Evolutionary conservation across 1,140 invertebrate genomes (phyloP).

Genomic region (Anoplolepis gracilipes): DNA sequence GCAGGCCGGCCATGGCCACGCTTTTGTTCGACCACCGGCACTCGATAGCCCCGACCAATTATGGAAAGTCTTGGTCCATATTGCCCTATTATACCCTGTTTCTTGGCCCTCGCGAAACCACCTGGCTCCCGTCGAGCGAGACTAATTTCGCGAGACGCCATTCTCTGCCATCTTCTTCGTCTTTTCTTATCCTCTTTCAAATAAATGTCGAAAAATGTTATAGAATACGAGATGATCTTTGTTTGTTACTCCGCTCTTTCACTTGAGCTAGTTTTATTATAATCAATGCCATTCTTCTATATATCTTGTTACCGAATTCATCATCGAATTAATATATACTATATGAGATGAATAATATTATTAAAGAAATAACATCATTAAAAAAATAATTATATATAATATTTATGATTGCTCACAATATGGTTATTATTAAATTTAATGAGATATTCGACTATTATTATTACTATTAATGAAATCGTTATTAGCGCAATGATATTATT

Average conservation of each 20-base stretch:
- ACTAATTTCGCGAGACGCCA: slow-evolving; percentile 76
- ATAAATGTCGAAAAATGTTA: neutral
- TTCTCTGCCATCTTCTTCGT: neutral
- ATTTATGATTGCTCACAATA: neutral
- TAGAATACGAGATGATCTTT: neutral
- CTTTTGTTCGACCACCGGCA: slow-evolving; percentile 45
- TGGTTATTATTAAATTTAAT: neutral
- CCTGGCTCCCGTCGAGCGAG: slow-evolving; percentile 69
- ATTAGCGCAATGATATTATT: neutral
- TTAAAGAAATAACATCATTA: neutral
- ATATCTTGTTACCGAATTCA: neutral
- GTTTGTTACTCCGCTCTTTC: neutral
- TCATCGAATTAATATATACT: neutral
- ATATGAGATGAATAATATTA: neutral
- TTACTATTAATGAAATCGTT: neutral
- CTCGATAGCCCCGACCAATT: slow-evolving; percentile 79
- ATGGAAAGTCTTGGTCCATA: slow-evolving; percentile 78
- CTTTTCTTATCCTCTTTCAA: neutral
- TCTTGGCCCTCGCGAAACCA: slow-evolving; percentile 55
- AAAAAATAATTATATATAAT: neutral
- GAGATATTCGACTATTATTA: neutral
- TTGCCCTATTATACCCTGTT: slow-evolving; percentile 80
- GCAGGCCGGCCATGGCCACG: slow-evolving; percentile 44
- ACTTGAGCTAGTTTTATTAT: neutral
- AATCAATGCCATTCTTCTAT: neutral